phyloP scores from a whole-genome alignment of 2,888 invertebrate species.

The Pammene aurita region DNA sequence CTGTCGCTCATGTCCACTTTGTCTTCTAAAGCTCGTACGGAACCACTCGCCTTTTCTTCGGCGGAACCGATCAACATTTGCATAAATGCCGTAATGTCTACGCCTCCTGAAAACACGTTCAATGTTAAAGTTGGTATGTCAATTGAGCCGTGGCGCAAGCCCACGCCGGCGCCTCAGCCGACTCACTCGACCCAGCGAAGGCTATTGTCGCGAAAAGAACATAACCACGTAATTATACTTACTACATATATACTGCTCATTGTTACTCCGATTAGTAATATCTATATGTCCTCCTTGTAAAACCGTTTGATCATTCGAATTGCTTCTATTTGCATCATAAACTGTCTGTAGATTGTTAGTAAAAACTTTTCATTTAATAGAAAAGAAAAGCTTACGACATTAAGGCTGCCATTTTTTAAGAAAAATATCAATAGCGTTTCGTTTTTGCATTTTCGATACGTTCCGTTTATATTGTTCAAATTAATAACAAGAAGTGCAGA shows the following conservation, averaged over 20 bases:
- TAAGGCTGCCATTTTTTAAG: slow-evolving; percentile 79
- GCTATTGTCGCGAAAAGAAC: slow-evolving; percentile 60
- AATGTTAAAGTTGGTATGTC: slow-evolving; percentile 26
- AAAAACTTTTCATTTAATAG: slow-evolving; percentile 71
- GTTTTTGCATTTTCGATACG: slow-evolving; percentile 35
- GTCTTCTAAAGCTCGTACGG: slow-evolving; percentile 53
- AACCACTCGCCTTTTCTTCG: slow-evolving; percentile 56
- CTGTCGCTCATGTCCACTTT: slow-evolving; percentile 72
- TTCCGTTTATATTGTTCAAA: slow-evolving; percentile 20
- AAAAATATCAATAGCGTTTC: slow-evolving; percentile 43
- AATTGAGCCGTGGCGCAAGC: slow-evolving; percentile 13
- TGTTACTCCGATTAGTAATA: slow-evolving; percentile 60
- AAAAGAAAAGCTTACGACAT: slow-evolving; percentile 82
- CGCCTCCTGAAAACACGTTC: slow-evolving; percentile 58
- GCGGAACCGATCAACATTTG: slow-evolving; percentile 69
- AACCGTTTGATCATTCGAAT: slow-evolving; percentile 59
- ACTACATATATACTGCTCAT: slow-evolving; percentile 71
- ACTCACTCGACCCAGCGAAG: slow-evolving; percentile 35
- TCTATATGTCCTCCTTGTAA: slow-evolving; percentile 58
- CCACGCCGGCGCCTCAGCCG: slow-evolving; percentile 34
- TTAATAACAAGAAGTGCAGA: neutral
- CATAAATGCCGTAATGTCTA: slow-evolving; percentile 54
- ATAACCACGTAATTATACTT: slow-evolving; percentile 78
- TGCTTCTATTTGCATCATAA: slow-evolving; percentile 66
- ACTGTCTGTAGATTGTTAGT: slow-evolving; percentile 63